A percentile compares a stretch with the other conserved stretches of the same genome.
Conservation (phyloP, 2,888 invertebrate genomes). For the Clunio marinus region DNA sequence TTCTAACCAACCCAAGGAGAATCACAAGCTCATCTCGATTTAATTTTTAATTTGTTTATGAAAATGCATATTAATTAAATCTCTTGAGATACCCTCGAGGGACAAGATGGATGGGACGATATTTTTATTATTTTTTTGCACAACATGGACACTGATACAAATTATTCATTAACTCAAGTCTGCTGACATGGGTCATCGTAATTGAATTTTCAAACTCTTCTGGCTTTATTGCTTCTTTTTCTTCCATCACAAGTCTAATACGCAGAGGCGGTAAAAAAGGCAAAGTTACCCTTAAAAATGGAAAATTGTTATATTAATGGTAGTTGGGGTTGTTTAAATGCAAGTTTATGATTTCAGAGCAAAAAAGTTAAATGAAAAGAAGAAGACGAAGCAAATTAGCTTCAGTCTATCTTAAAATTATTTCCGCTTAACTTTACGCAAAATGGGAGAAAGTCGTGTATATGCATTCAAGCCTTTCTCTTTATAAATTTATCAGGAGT, state of each 20-base stretch:
- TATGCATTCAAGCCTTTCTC: no score
- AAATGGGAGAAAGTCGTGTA: no score
- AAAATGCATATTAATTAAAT: conserved; percentile 39
- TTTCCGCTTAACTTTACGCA: no score
- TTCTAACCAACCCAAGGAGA: not conserved
- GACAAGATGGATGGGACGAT: conserved; percentile 19
- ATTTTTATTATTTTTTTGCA: not conserved
- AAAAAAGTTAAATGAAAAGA: no score
- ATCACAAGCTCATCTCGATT: not conserved
- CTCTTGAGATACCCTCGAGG: not conserved
- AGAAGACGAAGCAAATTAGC: no score
- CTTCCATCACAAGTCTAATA: not conserved
- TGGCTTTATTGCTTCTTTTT: not conserved
- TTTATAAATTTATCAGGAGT: no score
- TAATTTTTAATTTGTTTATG: conserved; percentile 35
- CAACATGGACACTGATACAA: not conserved
- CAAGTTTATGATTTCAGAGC: no score
- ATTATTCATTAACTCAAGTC: conserved; percentile 28
- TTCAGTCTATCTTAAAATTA: no score
- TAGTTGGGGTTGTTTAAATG: no score
- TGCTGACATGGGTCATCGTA: conserved; percentile 19
- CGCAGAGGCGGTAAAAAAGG: no score
- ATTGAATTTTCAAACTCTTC: conserved; percentile 30
- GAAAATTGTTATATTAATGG: no score
- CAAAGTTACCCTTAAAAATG: conserved; percentile 8